Evolutionary conservation across 2,888 invertebrate species (phyloP), one percentile per base, ranked within the genome.

Genomic region (Helleia helle): DNA sequence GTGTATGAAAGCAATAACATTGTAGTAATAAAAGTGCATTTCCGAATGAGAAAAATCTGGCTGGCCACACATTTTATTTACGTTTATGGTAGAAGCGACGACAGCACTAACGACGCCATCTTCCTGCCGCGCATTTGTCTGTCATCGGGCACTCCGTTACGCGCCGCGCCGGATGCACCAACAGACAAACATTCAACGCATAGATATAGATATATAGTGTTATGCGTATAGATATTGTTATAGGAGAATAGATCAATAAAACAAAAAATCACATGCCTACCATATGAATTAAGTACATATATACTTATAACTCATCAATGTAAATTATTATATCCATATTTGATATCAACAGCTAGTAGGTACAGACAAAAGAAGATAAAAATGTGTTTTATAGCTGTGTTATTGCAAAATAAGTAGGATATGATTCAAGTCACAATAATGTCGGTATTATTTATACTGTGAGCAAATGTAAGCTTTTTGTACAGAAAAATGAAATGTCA

Each of bases 61-160:
- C 47, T 50, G 46, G 48, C 56, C 53, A 51, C 47, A 47, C 50
- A 55, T 69, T 66, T 34, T 72, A 70, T 73, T 72, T 72, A 71
- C 56, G 47, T 55, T 56, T 52, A 51, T 51, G 50, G 52, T 43
- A 48, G 53, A 51, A 65, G 67, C 70, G 83, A 72, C 65, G 83
- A 83, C 81, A 79, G 77, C 68, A 54, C 59, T 75, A 80, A 79
- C 80, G 76, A 56, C 71, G 67, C 65, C 59, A 65, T 70, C 76
- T 73, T 81, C 83, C 81, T 73, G 73, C 70, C 57, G 63, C 62
- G 66, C 76, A 65, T 80, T 69, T 76, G 68, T 81, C 80, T 67
- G 65, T 81, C 81, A 62, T 42, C 77, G 59, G 50, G 43, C 59
- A 50, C 64, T 65, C 30, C 39, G 38, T 39, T 29, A 39, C 66